Evolutionary conservation across 2,888 invertebrate species (phyloP).

Genomic region (Melanotus villosus): DNA sequence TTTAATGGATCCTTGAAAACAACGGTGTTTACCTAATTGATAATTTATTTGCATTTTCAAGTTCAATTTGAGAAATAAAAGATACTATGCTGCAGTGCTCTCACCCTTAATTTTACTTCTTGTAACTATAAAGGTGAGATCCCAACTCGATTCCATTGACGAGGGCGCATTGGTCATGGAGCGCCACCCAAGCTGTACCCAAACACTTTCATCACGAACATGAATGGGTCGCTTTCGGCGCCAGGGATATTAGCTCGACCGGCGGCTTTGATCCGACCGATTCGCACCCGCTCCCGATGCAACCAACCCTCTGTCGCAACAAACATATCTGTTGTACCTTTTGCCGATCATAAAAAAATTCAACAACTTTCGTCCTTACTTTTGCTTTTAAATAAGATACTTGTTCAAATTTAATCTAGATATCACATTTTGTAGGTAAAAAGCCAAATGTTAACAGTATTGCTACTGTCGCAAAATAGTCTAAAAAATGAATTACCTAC

Average conservation of each 20-base stretch:
- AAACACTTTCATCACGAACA: constrained; percentile 63
- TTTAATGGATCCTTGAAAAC: too few species aligned
- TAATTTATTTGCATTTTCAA: too few species aligned
- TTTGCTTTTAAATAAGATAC: too few species aligned
- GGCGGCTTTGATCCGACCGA: constrained; percentile 58
- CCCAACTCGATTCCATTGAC: constrained; percentile 44
- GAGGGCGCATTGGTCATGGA: constrained; percentile 53
- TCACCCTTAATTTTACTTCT: constrained; percentile 26
- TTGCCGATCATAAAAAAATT: not conserved
- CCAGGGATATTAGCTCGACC: constrained; percentile 62
- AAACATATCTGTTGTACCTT: constrained; percentile 2
- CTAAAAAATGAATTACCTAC: too few species aligned
- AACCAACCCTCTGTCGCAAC: constrained; percentile 36
- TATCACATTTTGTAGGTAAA: too few species aligned
- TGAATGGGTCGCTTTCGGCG: constrained; percentile 64
- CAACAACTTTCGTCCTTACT: not conserved
- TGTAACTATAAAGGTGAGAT: constrained; percentile 38
- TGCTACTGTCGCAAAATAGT: too few species aligned
- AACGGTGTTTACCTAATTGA: too few species aligned
- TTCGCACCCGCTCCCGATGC: constrained; percentile 60
- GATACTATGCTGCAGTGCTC: constrained; percentile 15
- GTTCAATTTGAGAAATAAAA: too few species aligned
- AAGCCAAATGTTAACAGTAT: too few species aligned
- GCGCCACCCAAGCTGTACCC: constrained; percentile 63
- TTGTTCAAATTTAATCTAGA: too few species aligned